These are phyloP conservation scores for Eonycteris spelaea DNA, from an alignment of 2,113 vertebrate species.

Conservation along the genomic window DNA sequence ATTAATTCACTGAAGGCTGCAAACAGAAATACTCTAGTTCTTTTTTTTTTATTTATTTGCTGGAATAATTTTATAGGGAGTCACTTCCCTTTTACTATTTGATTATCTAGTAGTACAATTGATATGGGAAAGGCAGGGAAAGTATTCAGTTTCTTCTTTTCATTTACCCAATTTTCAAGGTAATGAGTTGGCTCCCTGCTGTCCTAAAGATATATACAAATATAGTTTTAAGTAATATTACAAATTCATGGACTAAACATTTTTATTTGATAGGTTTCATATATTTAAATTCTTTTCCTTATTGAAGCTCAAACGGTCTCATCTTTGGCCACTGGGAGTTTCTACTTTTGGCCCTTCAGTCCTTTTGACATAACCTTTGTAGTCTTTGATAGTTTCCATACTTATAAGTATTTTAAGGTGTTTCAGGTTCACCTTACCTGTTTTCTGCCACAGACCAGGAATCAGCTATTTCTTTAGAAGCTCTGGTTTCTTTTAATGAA, in stretches of 20 bases:
- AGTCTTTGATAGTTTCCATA: neutral
- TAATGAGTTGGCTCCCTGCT: neutral
- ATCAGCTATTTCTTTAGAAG: neutral
- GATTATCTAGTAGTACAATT: neutral
- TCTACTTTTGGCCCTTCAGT: neutral
- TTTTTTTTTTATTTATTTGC: neutral
- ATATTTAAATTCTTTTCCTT: neutral
- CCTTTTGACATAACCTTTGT: neutral
- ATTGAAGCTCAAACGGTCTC: neutral
- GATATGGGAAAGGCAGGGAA: neutral
- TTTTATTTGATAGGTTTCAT: neutral
- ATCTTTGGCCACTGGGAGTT: neutral
- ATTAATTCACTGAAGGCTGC: neutral
- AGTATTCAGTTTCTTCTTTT: neutral
- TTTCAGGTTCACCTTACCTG: neutral
- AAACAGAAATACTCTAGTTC: neutral
- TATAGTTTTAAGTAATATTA: neutral
- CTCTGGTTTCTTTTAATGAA: neutral
- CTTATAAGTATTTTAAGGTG: neutral
- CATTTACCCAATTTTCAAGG: neutral
- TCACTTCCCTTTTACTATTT: neutral
- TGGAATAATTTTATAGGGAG: neutral
- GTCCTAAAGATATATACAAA: neutral
- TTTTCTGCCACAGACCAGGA: neutral
- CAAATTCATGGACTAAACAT: neutral